Evolutionary conservation across 64 coral and sea anemone genomes (phyloP).

Genomic region (Montipora sp.): DNA sequence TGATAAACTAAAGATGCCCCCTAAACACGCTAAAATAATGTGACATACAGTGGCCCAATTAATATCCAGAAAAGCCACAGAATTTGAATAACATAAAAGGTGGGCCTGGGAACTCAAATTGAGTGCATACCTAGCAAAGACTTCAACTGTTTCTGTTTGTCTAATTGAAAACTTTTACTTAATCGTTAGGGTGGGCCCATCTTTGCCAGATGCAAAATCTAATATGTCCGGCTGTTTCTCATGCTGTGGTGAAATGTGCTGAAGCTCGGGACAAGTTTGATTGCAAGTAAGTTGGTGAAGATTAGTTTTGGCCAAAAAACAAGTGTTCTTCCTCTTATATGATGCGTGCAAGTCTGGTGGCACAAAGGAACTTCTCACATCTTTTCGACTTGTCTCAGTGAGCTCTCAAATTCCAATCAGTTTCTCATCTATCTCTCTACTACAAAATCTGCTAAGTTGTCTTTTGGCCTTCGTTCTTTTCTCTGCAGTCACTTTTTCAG

Average conservation of each 20-base stretch:
- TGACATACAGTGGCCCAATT: too few relatives aligned
- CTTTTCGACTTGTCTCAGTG: too few relatives aligned
- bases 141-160: background rate
- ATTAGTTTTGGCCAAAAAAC: background rate
- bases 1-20: too few relatives aligned
- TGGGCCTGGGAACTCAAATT: too few relatives aligned
- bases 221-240: slow-evolving; percentile 19
- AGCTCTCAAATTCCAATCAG: too few relatives aligned
- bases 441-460: too few relatives aligned
- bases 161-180: background rate
- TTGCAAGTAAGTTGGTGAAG: slow-evolving; percentile 38
- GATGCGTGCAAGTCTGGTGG: background rate
- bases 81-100: background rate
- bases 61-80: background rate
- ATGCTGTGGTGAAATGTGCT: slow-evolving; percentile 20
- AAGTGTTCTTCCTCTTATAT: background rate
- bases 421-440: too few relatives aligned
- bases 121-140: background rate
- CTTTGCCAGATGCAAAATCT: slow-evolving; percentile 33
- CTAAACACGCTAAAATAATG: too few relatives aligned
- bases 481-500: too few relatives aligned
- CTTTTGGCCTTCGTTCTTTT: too few relatives aligned
- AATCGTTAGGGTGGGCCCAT: slow-evolving; percentile 35
- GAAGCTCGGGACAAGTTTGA: slow-evolving; percentile 8
- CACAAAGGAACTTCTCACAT: too few relatives aligned